Evolutionary conservation across 2,888 invertebrate genomes (phyloP).

Genomic region (Harmothoe impar): DNA sequence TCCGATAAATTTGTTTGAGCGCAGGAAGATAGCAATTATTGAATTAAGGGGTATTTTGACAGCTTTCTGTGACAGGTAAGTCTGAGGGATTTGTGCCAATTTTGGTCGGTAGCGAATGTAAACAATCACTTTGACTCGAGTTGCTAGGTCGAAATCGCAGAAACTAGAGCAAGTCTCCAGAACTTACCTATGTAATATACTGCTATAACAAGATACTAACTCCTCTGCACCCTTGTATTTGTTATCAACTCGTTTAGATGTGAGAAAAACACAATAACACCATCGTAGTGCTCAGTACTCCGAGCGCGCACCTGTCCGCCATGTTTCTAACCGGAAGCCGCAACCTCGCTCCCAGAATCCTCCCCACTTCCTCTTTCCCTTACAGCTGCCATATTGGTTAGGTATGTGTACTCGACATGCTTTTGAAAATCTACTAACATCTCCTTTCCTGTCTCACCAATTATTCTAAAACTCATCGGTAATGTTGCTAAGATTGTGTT

Average conservation of each 20-base stretch:
- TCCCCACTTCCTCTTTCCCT: conserved; percentile 38
- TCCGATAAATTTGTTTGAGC: no score
- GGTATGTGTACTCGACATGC: conserved; percentile 42
- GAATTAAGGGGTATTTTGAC: no score
- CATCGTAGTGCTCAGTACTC: neutral
- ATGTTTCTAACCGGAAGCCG: conserved; percentile 35
- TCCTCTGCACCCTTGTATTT: neutral
- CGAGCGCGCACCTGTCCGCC: conserved; percentile 48
- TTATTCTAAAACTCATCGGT: no score
- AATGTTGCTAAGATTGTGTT: neutral
- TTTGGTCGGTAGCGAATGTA: conserved; percentile 35
- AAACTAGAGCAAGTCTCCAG: neutral
- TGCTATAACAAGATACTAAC: neutral
- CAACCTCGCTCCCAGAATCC: conserved; percentile 28
- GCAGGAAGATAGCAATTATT: no score
- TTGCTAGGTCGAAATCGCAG: conserved; percentile 29
- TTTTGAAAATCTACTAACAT: conserved; percentile 45
- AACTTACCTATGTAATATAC: neutral
- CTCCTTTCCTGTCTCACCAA: neutral
- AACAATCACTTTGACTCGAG: conserved; percentile 26
- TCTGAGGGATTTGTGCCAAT: no score
- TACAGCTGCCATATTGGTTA: conserved; percentile 62
- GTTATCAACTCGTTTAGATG: neutral
- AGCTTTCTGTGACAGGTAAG: no score
- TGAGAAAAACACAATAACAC: neutral